Evolutionary conservation across 2,113 vertebrate species (phyloP), one percentile per base, ranked within the genome.

Genomic region (Hemiprocne comata): DNA sequence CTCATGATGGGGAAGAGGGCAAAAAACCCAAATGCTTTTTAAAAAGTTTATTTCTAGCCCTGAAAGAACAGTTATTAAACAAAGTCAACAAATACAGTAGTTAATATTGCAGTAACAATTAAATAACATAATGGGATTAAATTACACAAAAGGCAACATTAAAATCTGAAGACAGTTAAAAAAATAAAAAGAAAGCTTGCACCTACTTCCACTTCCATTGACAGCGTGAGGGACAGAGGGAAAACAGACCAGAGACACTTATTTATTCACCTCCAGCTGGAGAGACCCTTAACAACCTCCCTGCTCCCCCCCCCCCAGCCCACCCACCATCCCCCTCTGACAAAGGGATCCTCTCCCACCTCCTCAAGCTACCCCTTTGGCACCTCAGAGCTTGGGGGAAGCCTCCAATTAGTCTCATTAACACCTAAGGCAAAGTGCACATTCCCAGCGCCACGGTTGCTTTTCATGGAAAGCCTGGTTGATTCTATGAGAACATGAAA

Each of bases 41-140:
- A 89, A 48, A 62, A 97, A 95, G 87, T 98, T 98, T 98, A 98
- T 98, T 98, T 98, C 97, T 98, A 98, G 97, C 97, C 98, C 98
- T 98, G 97, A 98, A 97, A 98, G 95, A 98, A 98, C 97, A 97
- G 97, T 97, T 97, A 98, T 97, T 97, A 96, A 98, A 97, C 97
- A 79, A 97, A 97, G 95, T 98, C 96, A 97, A 96, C 97, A 98
- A 98, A 98, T 98, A 98, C 98, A 98, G 98, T 97, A 98, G 98
- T 98, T 98, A 98, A 98, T 98, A 96, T 97, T 95, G 98, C 97
- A 95, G 97, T 97, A 98, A 98, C 97, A 98, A 97, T 98, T 98
- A 98, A 98, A 98, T 98, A 98, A 97, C 95, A 97, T 95, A 97
- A 96, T 83, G 89, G 94, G 97, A 98, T 98, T 98, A 98, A 98